These are phyloP conservation scores for Alaudala cheleensis DNA, from an alignment of 2,113 vertebrate genomes.

Conservation along the genomic window DNA sequence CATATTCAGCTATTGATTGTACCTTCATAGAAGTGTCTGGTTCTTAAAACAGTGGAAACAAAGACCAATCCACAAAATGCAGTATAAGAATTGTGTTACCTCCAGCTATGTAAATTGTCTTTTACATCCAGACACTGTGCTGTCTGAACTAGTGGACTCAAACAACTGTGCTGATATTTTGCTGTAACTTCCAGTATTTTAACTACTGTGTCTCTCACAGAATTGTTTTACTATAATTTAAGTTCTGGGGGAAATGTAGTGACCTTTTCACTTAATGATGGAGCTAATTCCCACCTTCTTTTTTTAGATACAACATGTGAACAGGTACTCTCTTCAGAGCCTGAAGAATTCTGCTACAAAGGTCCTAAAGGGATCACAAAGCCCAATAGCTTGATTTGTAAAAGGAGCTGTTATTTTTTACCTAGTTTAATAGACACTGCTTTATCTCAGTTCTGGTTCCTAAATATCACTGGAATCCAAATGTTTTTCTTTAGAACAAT, in stretches of 20 bases:
- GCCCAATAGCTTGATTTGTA: background rate
- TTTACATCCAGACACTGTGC: background rate
- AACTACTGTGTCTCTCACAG: background rate
- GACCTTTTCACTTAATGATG: background rate
- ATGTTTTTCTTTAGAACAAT: constrained; percentile 28
- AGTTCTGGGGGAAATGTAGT: background rate
- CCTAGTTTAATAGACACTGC: background rate
- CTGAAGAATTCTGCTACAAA: background rate
- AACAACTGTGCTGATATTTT: background rate
- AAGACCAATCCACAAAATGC: background rate
- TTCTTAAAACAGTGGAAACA: background rate
- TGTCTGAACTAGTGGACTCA: background rate
- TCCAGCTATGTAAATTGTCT: background rate
- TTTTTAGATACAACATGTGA: background rate
- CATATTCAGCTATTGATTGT: background rate
- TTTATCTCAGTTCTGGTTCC: background rate
- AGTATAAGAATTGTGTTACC: background rate
- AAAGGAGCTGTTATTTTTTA: background rate
- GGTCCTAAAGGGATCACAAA: background rate
- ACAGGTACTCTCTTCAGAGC: background rate
- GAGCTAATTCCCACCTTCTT: background rate
- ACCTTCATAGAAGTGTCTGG: background rate
- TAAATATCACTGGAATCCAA: background rate
- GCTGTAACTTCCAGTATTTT: background rate
- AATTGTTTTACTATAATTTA: background rate